Evolutionary conservation across 2,888 invertebrate species (phyloP), one percentile per base, ranked within the genome.

Genomic region (Neocrepidodera transversa): DNA sequence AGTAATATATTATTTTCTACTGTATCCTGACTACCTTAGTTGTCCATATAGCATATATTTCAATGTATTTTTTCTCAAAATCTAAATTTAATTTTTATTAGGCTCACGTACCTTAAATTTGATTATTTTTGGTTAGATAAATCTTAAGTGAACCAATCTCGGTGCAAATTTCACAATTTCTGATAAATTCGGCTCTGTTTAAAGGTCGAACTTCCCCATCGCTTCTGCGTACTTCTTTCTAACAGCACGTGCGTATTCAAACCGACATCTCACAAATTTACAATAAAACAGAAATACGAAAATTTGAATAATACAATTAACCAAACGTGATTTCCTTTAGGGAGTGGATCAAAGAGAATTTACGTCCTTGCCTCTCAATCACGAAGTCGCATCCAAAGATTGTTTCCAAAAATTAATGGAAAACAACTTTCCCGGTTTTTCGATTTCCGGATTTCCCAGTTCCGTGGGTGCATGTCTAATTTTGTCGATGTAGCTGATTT

Each of bases 181-280:
- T n/a, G n/a, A n/a, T n/a, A n/a, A 23, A 23, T 3, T 23, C 57
- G 51, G 28, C 2, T 45, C 57, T 57, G 57, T 1, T 7, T 13
- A 3, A 40, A 20, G 32, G 16, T 17, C 35, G 18, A 36, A 3
- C 20, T 20, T 32, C 57, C 48, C 35, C 51, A 7, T 35, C 50
- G 36, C 45, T 36, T 43, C 38, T 57, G 57, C 57, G 57, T 45
- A 51, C 45, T 57, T 26, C 10, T 26, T 20, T 13, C 28, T 30
- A 28, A 18, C 40, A 42, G 43, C 57, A 57, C 57, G 57, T 57
- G 57, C 57, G 51, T 51, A 57, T 57, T 50, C 57, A 50, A 35
- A 50, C 40, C 17, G 45, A 50, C 36, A 43, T 51, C 36, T 35
- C 40, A 38, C 20, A 30, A 51, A 20, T 20, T 51, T 50, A 45